These are phyloP conservation scores for Microplitis mediator DNA, from an alignment of 1,140 invertebrate genomes.

Conservation along the genomic window DNA sequence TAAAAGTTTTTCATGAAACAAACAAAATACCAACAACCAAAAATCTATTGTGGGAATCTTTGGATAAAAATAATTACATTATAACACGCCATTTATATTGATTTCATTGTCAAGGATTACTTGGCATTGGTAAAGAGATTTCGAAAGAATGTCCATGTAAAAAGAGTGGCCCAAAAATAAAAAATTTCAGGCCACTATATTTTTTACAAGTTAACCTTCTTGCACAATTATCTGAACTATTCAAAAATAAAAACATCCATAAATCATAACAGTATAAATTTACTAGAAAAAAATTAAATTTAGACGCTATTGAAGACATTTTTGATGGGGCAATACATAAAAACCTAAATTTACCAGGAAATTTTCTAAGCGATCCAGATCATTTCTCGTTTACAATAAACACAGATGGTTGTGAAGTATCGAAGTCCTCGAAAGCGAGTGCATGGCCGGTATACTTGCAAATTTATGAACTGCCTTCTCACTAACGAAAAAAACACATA, in stretches of 20 bases:
- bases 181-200: not conserved
- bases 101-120: conserved; percentile 6
- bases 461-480: conserved; percentile 31
- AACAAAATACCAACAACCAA: conserved; percentile 10
- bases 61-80: not conserved
- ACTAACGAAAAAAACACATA: conserved; percentile 17
- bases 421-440: conserved; percentile 15
- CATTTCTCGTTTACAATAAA: conserved; percentile 30
- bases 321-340: conserved; percentile 24
- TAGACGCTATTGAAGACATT: conserved; percentile 17
- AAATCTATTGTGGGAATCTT: not conserved
- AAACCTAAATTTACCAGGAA: not conserved
- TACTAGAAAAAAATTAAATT: conserved; percentile 11
- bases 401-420: conserved; percentile 14
- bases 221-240: conserved; percentile 21
- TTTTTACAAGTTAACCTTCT: conserved; percentile 18
- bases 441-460: conserved; percentile 28
- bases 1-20: not conserved
- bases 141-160: conserved; percentile 22
- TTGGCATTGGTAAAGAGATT: not conserved
- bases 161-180: conserved; percentile 17
- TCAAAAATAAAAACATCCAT: not conserved
- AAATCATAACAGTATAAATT: conserved; percentile 13
- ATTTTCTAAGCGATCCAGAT: not conserved
- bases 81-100: conserved; percentile 15